Base-by-base conservation (phyloP, 2,888 invertebrate species). In the Oxystoma pomonae region DNA sequence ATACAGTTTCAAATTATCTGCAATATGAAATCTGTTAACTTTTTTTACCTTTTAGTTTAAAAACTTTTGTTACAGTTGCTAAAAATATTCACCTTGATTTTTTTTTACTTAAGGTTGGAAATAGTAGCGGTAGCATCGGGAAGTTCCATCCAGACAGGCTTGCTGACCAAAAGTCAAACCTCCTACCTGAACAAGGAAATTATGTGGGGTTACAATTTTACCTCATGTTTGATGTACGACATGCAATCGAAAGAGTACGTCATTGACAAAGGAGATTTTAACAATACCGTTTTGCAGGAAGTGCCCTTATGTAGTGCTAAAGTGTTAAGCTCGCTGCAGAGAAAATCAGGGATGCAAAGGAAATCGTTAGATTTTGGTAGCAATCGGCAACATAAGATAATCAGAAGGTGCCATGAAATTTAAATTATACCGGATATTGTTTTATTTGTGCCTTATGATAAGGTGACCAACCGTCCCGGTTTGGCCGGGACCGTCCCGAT, bases 231-330 rank as follows among this genome's bases (percentile, higher is more conserved):
- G 70, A 78, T 21, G 76, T 84, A 83, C 57, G 88, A 86, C 75
- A 83, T 83, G 65, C 82, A 83, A 59, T 76, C 83, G 0, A 83
- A 84, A 64, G 80, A 83, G 9, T 87, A 86, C 74, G 74, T 80
- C 0, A 84, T 90, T 1, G 87, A 89, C 70, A 81, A 83, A 50
- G 85, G 85, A 9, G 81, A 84, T 63, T 83, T 90, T 22, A 83
- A 90, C 74, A 82, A 83, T 9, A 86, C 87, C 0, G 84, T 85
- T 65, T 84, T 85, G 67, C 85, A 88, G 0, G 86, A 86, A 56
- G 89, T 93, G 1, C 94, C 95, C 0, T 81, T 92, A 12, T 94
- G 93, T 78, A 92, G 93, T 64, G 91, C 94, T 16, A 88, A 88
- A 69, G 90, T 94, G 74, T 83, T 94, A 62, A 89, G 90, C 72